Evolutionary conservation across 2,797 vertebrate genomes (phyloP), one percentile per base, ranked within the genome.

Genomic region (Coracias cyanogaster): DNA sequence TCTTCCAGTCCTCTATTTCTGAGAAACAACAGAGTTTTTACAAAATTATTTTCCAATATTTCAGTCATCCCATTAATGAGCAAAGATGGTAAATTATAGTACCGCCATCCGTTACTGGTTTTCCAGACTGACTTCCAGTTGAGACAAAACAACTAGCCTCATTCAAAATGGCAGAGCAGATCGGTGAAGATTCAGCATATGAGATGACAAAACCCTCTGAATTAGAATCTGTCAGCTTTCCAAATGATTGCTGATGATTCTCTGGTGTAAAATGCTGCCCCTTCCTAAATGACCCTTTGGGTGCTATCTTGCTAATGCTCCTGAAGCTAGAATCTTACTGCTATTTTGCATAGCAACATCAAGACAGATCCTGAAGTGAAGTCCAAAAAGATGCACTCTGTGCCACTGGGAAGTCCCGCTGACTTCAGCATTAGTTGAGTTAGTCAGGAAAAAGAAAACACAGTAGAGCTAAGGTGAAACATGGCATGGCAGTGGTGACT

Each of bases 1-100:
- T 94, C 89, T 84, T 86, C 33, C 70, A 85, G 65, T 76, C 49
- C 72, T 92, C 33, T 77, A 29, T 26, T 28, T 80, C 71, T 39
- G 81, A 71, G 29, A 49, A 46, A 64, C 43, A 95, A 25, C 33
- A 69, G 41, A 89, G 29, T 31, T 46, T 92, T 86, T 60, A 71
- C 49, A 84, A 82, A 96, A 93, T 79, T 54, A 91, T 76, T 93
- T 91, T 88, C 58, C 67, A 64, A 26, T 79, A 89, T 78, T 83
- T 61, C 82, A 58, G 19, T 86, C 67, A 80, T 84, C 83, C 82
- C 61, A 73, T 41, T 89, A 58, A 76, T 67, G 64, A 97, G 39
- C 12, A 82, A 91, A 90, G 45, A 74, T 37, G 61, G 82, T 86
- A 80, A 95, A 80, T 70, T 78, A 87, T 20, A 65, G 55, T 70